Base-by-base conservation (phyloP, 2,113 vertebrate genomes). In the Cepphus grylle region DNA sequence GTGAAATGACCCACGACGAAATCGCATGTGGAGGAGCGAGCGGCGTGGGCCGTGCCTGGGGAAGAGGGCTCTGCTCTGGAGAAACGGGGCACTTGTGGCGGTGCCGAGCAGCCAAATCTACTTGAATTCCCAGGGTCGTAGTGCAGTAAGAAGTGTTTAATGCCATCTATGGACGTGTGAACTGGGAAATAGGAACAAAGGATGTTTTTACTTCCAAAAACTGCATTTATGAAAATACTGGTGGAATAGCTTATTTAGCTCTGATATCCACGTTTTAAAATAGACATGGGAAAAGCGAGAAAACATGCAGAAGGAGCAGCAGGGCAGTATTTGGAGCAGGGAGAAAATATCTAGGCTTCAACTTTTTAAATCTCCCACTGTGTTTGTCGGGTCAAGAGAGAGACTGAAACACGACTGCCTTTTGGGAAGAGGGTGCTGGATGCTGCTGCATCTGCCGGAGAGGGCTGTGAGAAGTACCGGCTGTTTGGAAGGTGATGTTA, bases 281-380 rank as follows among this genome's bases (percentile, higher is more conserved):
- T 56, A 87, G 84, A 36, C 25, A 8, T 96, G 91, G 87, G 92
- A 93, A 69, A 91, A 88, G 53, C n/a, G 42, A 13, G 32, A 62
- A 65, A 38, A 49, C 10, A 10, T 19, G 15, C 47, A 15, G 58
- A 17, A 74, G 56, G 61, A 84, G 80, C 83, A 80, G 86, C 59
- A n/a, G 76, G 86, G 63, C 43, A 63, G 45, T 19, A 8, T 45
- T 65, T 58, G 71, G 18, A 71, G 43, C 23, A 2, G 47, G 14
- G 56, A 58, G 47, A 22, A 91, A 81, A 81, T 21, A 47, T 5
- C n/a, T 36, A 2, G 40, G 16, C 4, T 15, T 61, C 38, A 47
- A 22, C 30, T 81, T 74, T 16, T 50, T 3, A 40, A 23, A 29
- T 63, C 34, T 92, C 32, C 22, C 8, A 3, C 53, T 53, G 34